Conservation (phyloP, 2,113 vertebrate genomes). For the Hassar affinis region DNA sequence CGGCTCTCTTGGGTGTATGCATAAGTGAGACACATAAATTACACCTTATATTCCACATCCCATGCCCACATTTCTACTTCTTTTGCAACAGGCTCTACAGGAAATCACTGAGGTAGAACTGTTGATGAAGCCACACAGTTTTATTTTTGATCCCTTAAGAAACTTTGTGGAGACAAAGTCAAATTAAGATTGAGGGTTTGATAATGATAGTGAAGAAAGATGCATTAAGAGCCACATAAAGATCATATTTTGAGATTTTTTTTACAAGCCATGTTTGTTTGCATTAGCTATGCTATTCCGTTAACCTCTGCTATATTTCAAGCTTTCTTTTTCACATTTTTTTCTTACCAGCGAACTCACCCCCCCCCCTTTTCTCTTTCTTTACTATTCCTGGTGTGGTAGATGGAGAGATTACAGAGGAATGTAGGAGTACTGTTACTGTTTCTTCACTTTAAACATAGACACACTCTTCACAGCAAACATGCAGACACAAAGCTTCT, state of each 20-base stretch:
- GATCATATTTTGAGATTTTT: conserved; percentile 17
- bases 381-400: conserved; percentile 31
- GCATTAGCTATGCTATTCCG: conserved; percentile 11
- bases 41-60: conserved; percentile 46
- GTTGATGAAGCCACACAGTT: neutral
- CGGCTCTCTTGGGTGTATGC: conserved; percentile 43
- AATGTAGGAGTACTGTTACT: conserved; percentile 16
- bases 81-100: conserved; percentile 1
- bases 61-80: conserved; percentile 11
- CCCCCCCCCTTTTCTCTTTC: neutral
- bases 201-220: conserved; percentile 17
- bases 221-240: neutral
- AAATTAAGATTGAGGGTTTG: conserved; percentile 15
- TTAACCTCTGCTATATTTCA: conserved; percentile 12
- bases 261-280: conserved; percentile 15
- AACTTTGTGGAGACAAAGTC: conserved; percentile 2
- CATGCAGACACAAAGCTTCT: conserved; percentile 16
- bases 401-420: conserved; percentile 42
- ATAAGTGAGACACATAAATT: conserved; percentile 61
- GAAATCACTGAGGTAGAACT: neutral
- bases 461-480: neutral
- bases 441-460: conserved; percentile 23
- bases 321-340: neutral
- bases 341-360: too few species aligned
- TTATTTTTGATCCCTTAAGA: conserved; percentile 17